These are phyloP conservation scores for Agapornis roseicollis DNA, from an alignment of 2,113 vertebrate genomes.

Conservation along the genomic window DNA sequence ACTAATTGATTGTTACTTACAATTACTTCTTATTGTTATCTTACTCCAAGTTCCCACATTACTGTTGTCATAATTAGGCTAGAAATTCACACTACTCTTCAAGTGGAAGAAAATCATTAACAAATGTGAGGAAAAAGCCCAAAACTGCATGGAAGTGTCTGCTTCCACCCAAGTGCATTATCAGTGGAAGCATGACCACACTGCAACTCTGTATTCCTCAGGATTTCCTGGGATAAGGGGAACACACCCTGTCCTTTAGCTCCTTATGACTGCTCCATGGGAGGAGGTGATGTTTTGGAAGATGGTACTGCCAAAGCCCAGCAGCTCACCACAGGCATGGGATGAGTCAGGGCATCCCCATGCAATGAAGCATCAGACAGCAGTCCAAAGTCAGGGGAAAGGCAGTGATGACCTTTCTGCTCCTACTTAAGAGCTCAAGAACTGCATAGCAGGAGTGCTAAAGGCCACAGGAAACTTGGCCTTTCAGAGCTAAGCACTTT, in stretches of 20 bases:
- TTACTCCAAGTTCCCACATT: not conserved
- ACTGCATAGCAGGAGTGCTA: not conserved
- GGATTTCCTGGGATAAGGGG: not conserved
- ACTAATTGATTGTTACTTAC: not conserved
- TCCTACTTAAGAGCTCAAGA: not conserved
- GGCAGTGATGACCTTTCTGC: fast-evolving
- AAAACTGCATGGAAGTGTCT: not conserved
- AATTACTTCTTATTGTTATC: not conserved
- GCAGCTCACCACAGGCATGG: not conserved
- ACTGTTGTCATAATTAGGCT: not conserved
- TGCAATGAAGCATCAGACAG: not conserved
- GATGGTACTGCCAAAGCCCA: not conserved
- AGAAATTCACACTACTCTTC: not conserved
- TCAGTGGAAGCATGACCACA: fast-evolving
- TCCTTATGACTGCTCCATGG: not conserved
- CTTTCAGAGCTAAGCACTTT: fast-evolving
- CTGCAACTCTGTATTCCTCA: fast-evolving
- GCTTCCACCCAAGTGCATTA: not conserved
- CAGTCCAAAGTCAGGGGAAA: not conserved
- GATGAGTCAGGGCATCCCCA: not conserved
- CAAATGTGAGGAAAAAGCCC: not conserved
- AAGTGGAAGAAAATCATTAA: not conserved
- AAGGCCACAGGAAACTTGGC: not conserved
- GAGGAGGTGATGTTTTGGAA: not conserved
- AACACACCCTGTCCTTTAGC: not conserved